These are phyloP conservation scores for Patiria pectinifera DNA, from an alignment of 53 echinoderm and acorn worm genomes.

Conservation along the genomic window DNA sequence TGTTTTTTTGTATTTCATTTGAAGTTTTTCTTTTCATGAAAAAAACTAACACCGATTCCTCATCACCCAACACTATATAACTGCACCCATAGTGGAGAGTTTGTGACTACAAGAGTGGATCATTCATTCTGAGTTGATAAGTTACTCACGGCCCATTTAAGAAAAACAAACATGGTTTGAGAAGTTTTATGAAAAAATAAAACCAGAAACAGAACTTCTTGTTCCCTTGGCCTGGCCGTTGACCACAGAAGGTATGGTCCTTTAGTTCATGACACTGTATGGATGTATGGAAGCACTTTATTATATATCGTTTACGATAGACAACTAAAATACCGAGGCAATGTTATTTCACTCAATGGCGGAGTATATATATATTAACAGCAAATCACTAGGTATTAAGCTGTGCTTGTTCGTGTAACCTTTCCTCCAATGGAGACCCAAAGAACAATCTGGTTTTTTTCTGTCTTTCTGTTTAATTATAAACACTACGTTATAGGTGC, in stretches of 20 bases:
- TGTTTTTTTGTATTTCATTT: conserved; percentile 29
- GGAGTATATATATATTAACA: conserved; percentile 17
- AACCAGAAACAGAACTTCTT: conserved; percentile 52
- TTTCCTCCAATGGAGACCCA: conserved; percentile 52
- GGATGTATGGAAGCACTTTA: conserved; percentile 65
- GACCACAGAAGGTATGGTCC: conserved; percentile 45
- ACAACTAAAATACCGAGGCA: conserved; percentile 48
- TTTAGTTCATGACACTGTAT: conserved; percentile 31
- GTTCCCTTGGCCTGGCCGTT: conserved; percentile 39
- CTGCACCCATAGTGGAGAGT: background rate
- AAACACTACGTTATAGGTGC: conserved; percentile 62
- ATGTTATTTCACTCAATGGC: conserved; percentile 15
- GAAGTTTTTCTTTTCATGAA: background rate
- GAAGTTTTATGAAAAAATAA: background rate
- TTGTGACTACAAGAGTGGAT: background rate
- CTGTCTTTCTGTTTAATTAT: conserved; percentile 24
- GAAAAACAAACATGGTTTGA: background rate
- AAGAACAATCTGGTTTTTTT: conserved; percentile 34
- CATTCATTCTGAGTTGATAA: background rate
- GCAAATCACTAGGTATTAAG: conserved; percentile 4
- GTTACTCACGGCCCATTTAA: background rate
- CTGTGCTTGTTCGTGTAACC: conserved; percentile 30
- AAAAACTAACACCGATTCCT: background rate
- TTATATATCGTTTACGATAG: conserved; percentile 39
- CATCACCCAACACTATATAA: background rate